These are phyloP conservation scores for Luffia ferchaultella DNA, from an alignment of 2,888 invertebrate genomes.

Conservation along the genomic window DNA sequence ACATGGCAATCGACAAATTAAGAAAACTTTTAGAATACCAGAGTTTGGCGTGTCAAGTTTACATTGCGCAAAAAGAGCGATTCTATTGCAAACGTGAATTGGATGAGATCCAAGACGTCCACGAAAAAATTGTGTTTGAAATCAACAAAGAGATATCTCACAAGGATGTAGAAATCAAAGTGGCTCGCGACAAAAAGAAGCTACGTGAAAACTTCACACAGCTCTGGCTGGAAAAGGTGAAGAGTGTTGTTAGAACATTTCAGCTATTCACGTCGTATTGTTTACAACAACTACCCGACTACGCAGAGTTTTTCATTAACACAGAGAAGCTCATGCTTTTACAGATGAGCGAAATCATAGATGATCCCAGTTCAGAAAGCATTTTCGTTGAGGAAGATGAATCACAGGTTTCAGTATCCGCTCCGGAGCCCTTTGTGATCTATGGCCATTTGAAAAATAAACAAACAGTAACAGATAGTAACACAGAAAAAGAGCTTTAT, in stretches of 20 bases:
- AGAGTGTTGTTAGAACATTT: slow-evolving; percentile 44
- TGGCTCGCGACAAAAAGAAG: slow-evolving; percentile 29
- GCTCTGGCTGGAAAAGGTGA: slow-evolving; percentile 45
- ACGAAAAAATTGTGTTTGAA: slow-evolving; percentile 31
- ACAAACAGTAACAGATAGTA: slow-evolving; percentile 26
- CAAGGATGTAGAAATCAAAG: slow-evolving; percentile 33
- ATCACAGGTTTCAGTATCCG: slow-evolving; percentile 23
- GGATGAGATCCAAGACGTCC: slow-evolving; percentile 26
- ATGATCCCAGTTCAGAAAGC: slow-evolving; percentile 32
- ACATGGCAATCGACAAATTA: slow-evolving; percentile 38
- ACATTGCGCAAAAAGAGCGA: slow-evolving; percentile 48
- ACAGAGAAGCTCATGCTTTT: slow-evolving; percentile 50
- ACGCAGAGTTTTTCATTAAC: slow-evolving; percentile 50
- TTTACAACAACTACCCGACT: slow-evolving; percentile 38
- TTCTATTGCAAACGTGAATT: slow-evolving; percentile 35
- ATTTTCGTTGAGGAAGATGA: slow-evolving; percentile 31
- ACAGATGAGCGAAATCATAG: slow-evolving; percentile 36
- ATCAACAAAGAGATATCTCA: slow-evolving; percentile 27
- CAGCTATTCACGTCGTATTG: slow-evolving; percentile 45
- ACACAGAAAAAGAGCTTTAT: slow-evolving; percentile 30
- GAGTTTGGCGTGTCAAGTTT: slow-evolving; percentile 51
- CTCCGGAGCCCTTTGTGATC: slow-evolving; percentile 38
- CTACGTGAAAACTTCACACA: slow-evolving; percentile 27
- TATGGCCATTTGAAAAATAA: slow-evolving; percentile 33
- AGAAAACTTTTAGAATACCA: slow-evolving; percentile 37